Evolutionary conservation across 1,140 invertebrate species (phyloP).

Genomic region (Araneus ventricosus): DNA sequence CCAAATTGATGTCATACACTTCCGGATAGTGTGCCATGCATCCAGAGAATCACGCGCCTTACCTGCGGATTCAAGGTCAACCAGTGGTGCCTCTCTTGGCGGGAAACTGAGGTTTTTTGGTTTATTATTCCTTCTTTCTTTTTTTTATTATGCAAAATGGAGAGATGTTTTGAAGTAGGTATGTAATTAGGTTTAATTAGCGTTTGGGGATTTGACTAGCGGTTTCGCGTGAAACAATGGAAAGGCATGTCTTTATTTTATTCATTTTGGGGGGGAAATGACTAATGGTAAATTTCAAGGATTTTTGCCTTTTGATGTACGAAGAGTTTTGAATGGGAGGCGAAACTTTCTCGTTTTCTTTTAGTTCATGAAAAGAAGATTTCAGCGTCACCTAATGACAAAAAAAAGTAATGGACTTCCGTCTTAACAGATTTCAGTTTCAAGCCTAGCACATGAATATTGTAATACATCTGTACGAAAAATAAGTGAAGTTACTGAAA

Average conservation of each 20-base stretch:
- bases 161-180: neutral
- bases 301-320: no score
- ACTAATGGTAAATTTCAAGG: no score
- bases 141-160: neutral
- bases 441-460: no score
- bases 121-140: neutral
- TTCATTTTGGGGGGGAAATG: neutral
- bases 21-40: constrained; percentile 22
- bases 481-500: no score
- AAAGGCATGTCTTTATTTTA: neutral
- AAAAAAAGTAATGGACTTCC: no score
- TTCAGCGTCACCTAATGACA: no score
- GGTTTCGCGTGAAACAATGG: constrained; percentile 2
- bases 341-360: no score
- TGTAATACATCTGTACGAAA: no score
- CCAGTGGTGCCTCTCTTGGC: neutral
- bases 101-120: neutral
- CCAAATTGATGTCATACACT: constrained; percentile 49
- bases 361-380: no score
- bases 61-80: constrained; percentile 30
- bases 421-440: no score
- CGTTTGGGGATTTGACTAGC: neutral
- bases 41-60: neutral
- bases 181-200: neutral
- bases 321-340: no score